phyloP scores from a whole-genome alignment of 1,140 invertebrate genomes.

The Bombus soroeensis region DNA sequence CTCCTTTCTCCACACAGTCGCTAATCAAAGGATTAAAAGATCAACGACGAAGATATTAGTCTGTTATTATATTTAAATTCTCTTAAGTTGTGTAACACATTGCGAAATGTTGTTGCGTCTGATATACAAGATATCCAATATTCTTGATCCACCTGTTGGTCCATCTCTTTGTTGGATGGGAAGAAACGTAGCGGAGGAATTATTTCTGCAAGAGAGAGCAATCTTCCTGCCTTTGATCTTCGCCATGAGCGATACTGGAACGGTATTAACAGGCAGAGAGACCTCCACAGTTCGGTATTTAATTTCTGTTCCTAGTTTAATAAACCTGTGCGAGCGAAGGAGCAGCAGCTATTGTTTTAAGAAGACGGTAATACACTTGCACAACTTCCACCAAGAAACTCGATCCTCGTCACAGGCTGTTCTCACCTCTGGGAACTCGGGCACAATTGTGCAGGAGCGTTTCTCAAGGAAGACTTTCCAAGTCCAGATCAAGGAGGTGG shows the following conservation, averaged over 20 bases:
- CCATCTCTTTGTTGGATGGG: too few relatives aligned
- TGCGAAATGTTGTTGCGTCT: background rate
- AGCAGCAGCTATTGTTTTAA: constrained; percentile 9
- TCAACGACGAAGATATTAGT: background rate
- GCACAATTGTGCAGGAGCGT: background rate
- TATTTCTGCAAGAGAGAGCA: background rate
- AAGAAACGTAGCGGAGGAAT: background rate
- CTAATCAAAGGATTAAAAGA: background rate
- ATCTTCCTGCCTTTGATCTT: background rate
- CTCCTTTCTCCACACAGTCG: too few relatives aligned
- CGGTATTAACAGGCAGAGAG: background rate
- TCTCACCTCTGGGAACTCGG: constrained; percentile 24
- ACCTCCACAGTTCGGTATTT: background rate
- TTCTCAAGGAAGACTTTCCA: constrained; percentile 30
- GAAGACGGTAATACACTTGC: constrained; percentile 16
- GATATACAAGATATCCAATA: background rate
- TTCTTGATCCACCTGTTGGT: background rate
- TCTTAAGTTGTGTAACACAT: too few relatives aligned
- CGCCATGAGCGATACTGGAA: background rate
- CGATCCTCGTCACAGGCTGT: background rate
- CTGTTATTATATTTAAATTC: background rate
- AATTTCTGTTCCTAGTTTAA: constrained; percentile 18
- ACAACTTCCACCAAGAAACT: constrained; percentile 32
- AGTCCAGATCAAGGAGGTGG: background rate
- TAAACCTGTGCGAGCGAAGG: background rate